Conservation (phyloP, 2,888 invertebrate genomes). For the Rhingia campestris region DNA sequence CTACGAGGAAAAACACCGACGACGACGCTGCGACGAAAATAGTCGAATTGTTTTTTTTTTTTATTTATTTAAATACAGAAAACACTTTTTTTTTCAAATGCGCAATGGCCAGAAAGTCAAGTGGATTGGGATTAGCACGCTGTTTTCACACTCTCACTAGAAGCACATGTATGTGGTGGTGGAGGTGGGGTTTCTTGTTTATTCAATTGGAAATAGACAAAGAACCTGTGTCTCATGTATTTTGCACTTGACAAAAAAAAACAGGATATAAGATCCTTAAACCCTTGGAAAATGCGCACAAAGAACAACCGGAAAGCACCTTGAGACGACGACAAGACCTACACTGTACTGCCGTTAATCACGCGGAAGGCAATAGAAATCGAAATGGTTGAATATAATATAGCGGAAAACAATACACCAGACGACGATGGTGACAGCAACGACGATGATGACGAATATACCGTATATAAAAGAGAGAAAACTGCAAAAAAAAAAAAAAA, state of each 20-base stretch:
- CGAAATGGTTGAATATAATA: constrained; percentile 12
- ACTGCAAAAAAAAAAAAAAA: constrained; percentile 7
- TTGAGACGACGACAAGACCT: constrained; percentile 41
- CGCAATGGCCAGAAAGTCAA: constrained; percentile 62
- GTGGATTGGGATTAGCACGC: constrained; percentile 41
- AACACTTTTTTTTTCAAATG: constrained; percentile 40
- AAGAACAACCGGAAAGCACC: constrained; percentile 27
- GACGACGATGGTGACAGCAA: constrained; percentile 9
- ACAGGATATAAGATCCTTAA: background rate
- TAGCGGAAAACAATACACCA: constrained; percentile 33
- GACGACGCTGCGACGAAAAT: constrained; percentile 61
- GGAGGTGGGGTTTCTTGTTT: background rate
- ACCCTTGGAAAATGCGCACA: background rate
- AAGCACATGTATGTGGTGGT: constrained; percentile 12
- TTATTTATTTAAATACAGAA: constrained; percentile 32
- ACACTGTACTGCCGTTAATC: constrained; percentile 50
- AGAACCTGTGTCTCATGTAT: constrained; percentile 26
- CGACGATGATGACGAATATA: constrained; percentile 7
- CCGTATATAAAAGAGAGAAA: constrained; percentile 2
- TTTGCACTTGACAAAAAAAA: constrained; percentile 3
- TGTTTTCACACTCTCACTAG: constrained; percentile 23
- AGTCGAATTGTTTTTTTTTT: constrained; percentile 50
- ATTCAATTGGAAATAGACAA: constrained; percentile 29
- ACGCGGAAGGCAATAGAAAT: constrained; percentile 48
- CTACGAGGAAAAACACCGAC: constrained; percentile 42